phyloP scores from a whole-genome alignment of 2,797 vertebrate genomes.

The Vultur gryphus region DNA sequence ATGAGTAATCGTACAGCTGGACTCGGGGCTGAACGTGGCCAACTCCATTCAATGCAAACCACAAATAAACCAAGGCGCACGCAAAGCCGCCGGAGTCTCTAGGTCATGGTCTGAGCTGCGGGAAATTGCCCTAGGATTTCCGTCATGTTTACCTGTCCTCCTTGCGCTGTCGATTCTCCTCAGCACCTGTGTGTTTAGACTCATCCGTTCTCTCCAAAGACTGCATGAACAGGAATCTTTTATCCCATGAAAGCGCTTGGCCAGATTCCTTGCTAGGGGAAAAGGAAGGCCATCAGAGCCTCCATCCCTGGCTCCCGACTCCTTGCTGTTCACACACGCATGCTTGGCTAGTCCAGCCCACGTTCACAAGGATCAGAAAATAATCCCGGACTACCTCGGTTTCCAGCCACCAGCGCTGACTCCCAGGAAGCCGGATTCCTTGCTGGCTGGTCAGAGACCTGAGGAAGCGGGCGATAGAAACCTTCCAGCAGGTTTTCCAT shows the following conservation, averaged over 20 bases:
- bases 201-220: background rate
- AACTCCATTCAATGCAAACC: background rate
- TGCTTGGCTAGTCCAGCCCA: background rate
- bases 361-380: background rate
- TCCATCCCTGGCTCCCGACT: background rate
- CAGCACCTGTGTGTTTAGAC: background rate
- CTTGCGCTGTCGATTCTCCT: background rate
- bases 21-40: background rate
- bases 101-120: background rate
- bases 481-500: background rate
- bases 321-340: background rate
- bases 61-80: background rate
- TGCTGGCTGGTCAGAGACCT: background rate
- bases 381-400: background rate
- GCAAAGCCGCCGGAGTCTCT: background rate
- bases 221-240: background rate
- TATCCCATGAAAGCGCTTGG: rapidly evolving
- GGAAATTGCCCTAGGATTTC: background rate
- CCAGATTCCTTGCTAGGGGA: rapidly evolving
- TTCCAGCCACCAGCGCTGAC: background rate
- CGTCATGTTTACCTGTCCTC: background rate
- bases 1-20: slow-evolving; percentile 38
- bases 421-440: background rate
- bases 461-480: background rate
- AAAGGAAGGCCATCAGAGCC: background rate